Conservation (phyloP, 2,113 vertebrate genomes). For the Chaetura pelagica region DNA sequence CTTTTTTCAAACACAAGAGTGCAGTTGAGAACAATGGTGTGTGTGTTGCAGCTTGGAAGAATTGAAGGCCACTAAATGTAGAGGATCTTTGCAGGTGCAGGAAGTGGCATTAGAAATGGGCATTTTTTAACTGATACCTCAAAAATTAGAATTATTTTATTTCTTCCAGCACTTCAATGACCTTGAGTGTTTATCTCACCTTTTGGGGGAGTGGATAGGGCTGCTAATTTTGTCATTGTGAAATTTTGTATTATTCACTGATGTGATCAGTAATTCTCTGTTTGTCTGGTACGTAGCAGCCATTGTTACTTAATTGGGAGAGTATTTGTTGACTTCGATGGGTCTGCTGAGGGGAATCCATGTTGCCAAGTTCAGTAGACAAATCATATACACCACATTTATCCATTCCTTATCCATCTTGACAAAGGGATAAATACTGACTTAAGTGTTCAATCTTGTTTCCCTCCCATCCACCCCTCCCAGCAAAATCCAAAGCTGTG, state of each 20-base stretch:
- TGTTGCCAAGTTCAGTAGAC: conserved; percentile 21
- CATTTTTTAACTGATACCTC: not conserved
- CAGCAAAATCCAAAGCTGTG: not conserved
- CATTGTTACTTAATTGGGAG: not conserved
- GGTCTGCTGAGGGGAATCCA: conserved; percentile 2
- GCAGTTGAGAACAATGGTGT: not conserved
- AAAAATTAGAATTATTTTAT: not conserved
- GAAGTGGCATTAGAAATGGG: not conserved
- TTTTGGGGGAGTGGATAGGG: not conserved
- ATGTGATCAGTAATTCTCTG: not conserved
- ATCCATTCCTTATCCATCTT: conserved; percentile 45
- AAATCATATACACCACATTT: conserved; percentile 22
- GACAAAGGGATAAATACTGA: conserved; percentile 55
- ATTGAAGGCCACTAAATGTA: not conserved
- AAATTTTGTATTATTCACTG: not conserved
- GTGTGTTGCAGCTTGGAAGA: not conserved
- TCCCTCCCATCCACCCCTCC: not conserved
- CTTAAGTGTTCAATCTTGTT: not conserved
- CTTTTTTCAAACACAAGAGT: not conserved
- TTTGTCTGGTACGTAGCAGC: not conserved
- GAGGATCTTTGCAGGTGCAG: not conserved
- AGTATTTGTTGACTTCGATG: conserved; percentile 29
- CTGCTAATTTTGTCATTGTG: not conserved
- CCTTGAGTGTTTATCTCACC: not conserved
- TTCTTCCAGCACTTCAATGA: not conserved